A percentile compares a stretch with the other conserved stretches of the same genome.
Conservation (phyloP, 2,797 vertebrate genomes). For the Pseudomugil tenellus region DNA sequence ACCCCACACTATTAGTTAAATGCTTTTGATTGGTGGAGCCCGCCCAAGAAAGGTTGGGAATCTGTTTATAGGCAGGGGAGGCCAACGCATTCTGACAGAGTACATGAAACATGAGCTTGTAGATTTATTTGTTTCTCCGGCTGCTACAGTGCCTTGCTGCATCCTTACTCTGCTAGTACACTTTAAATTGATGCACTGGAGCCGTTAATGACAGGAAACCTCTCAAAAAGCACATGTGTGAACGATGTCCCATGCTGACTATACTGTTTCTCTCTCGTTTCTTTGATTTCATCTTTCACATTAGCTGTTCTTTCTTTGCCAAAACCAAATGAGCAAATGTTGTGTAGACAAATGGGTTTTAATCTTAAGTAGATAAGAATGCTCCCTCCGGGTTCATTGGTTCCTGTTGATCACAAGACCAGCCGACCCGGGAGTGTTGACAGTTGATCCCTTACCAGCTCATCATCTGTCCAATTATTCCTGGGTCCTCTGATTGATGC, state of each 20-base stretch:
- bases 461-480: conserved; percentile 60
- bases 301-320: neutral
- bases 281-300: neutral
- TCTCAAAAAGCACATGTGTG: neutral
- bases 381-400: conserved; percentile 51
- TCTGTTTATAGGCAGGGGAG: neutral
- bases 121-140: neutral
- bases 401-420: conserved; percentile 50
- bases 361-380: conserved; percentile 37
- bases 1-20: neutral
- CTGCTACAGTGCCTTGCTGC: neutral
- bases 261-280: too few species aligned
- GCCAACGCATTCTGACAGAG: neutral
- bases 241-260: too few species aligned
- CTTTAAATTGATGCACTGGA: neutral
- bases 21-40: neutral
- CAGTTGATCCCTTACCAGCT: conserved; percentile 52
- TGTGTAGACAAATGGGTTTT: conserved; percentile 9
- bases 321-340: neutral
- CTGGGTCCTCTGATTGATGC: conserved; percentile 30
- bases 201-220: neutral
- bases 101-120: neutral
- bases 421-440: conserved; percentile 54
- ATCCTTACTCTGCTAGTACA: neutral
- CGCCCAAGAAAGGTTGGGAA: neutral